These are phyloP conservation scores for Drosophila jambulina DNA, from an alignment of 1,140 invertebrate species.

Conservation along the genomic window DNA sequence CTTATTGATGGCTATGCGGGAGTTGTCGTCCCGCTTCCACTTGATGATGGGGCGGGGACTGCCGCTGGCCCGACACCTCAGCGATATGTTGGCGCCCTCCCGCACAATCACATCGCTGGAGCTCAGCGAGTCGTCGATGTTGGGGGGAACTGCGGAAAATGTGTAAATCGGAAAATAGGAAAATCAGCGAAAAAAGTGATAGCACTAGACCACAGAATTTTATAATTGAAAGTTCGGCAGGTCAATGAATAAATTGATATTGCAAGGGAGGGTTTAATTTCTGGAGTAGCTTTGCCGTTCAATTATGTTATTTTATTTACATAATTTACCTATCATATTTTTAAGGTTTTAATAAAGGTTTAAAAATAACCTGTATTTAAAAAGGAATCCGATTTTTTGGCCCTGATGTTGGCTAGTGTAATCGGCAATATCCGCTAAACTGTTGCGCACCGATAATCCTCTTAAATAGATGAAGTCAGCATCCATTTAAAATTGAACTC, in stretches of 20 bases:
- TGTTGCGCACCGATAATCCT: constrained; percentile 43
- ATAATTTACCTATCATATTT: background rate
- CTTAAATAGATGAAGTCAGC: constrained; percentile 51
- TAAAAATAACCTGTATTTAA: background rate
- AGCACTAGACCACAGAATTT: background rate
- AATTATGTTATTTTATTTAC: background rate
- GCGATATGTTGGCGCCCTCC: constrained; percentile 94
- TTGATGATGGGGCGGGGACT: constrained; percentile 94
- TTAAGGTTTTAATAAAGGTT: background rate
- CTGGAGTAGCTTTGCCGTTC: no score
- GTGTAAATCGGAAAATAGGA: constrained; percentile 1
- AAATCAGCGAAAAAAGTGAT: constrained; percentile 6
- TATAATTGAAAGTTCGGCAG: background rate
- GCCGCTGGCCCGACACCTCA: constrained; percentile 94
- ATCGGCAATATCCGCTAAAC: constrained; percentile 36
- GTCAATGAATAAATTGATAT: no score
- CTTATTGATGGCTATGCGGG: constrained; percentile 93
- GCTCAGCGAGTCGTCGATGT: constrained; percentile 95
- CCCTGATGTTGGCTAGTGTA: constrained; percentile 1
- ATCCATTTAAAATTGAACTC: constrained; percentile 46
- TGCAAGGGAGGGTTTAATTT: no score
- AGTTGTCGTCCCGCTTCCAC: constrained; percentile 95
- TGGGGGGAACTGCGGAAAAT: constrained; percentile 92
- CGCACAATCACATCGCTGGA: constrained; percentile 96
- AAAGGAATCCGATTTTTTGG: no score